phyloP scores from a whole-genome alignment of 2,888 invertebrate species.

The Rhaphigaster nebulosa region DNA sequence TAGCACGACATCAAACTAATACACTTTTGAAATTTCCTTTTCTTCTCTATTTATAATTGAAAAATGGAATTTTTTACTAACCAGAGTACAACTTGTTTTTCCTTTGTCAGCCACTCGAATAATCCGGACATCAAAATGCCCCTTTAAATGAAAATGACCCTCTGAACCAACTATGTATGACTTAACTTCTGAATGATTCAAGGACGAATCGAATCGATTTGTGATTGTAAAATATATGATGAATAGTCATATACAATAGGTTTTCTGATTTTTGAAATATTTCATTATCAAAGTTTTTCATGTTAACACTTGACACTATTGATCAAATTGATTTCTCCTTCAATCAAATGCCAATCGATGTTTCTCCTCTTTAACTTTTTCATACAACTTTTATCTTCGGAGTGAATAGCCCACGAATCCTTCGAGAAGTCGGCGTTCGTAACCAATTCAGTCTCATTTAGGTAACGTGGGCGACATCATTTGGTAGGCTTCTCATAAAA shows the following conservation, averaged over 20 bases:
- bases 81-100: no score
- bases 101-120: no score
- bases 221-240: neutral
- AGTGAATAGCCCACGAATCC: conserved; percentile 31
- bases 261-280: neutral
- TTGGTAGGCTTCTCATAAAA: conserved; percentile 24
- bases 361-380: neutral
- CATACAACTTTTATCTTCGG: neutral
- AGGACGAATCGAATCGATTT: neutral
- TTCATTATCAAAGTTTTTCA: neutral
- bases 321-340: neutral
- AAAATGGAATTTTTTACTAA: no score
- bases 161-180: no score
- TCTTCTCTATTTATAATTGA: no score
- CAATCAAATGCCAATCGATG: neutral
- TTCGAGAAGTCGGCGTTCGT: neutral
- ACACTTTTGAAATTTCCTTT: no score
- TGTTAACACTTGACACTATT: neutral
- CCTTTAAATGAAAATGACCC: no score
- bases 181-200: neutral
- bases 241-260: neutral
- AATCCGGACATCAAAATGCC: no score
- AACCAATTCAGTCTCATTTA: conserved; percentile 38
- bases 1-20: no score
- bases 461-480: conserved; percentile 16